Conservation (phyloP, 1,140 invertebrate species). For the Globodera rostochiensis region DNA sequence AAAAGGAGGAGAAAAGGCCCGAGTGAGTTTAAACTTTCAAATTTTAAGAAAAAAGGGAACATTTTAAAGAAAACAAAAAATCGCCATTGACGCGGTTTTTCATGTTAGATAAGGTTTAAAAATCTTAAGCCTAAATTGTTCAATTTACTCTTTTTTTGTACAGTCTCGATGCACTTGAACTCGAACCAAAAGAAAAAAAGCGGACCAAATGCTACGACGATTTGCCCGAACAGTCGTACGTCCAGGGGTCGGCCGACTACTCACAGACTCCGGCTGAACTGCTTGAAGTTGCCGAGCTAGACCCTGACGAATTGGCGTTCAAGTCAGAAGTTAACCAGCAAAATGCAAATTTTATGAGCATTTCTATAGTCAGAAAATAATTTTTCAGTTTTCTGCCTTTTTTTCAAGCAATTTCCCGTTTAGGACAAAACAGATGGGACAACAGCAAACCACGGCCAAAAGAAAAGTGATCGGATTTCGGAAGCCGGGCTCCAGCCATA, state of each 20-base stretch:
- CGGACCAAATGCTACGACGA: slow-evolving; percentile 20
- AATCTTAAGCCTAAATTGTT: too few species aligned
- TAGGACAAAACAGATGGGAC: background rate
- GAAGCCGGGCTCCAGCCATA: background rate
- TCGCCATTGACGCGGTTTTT: background rate
- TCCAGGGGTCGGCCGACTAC: background rate
- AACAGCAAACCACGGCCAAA: background rate
- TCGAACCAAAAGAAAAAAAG: background rate
- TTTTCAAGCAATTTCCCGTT: background rate
- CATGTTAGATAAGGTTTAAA: too few species aligned
- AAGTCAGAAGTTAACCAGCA: background rate
- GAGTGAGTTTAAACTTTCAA: slow-evolving; percentile 11
- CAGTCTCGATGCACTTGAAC: background rate
- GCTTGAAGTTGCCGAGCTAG: slow-evolving; percentile 21
- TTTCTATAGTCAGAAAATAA: too few species aligned
- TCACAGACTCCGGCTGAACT: slow-evolving; percentile 19
- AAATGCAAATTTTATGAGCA: background rate
- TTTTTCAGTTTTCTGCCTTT: too few species aligned
- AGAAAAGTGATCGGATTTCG: background rate
- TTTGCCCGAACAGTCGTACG: slow-evolving; percentile 21
- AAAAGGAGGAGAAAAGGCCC: slow-evolving; percentile 27
- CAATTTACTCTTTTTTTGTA: background rate
- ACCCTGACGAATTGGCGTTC: slow-evolving; percentile 16
- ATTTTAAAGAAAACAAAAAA: too few species aligned
- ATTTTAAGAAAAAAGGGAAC: too few species aligned